phyloP scores from a whole-genome alignment of 2,797 vertebrate genomes.

The Alcedo quadribrachys region DNA sequence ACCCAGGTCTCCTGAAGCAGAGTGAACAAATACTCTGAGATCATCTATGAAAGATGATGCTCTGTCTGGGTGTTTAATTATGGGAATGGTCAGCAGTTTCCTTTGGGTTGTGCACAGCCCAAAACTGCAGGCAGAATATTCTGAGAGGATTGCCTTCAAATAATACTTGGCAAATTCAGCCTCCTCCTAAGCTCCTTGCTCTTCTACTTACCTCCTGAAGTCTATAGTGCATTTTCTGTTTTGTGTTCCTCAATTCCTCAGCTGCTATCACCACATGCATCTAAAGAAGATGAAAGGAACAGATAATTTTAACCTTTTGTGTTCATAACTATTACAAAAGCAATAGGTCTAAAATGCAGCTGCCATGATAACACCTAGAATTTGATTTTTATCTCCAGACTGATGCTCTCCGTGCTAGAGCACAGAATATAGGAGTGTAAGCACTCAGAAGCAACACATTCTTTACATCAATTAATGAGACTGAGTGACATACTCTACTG shows the following conservation, averaged over 20 bases:
- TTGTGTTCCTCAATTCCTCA: constrained; percentile 76
- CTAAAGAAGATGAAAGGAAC: constrained; percentile 56
- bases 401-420: not conserved
- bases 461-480: not conserved
- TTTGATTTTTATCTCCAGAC: not conserved
- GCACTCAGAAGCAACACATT: not conserved
- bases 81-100: not conserved
- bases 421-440: not conserved
- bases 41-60: not conserved
- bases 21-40: not conserved
- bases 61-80: not conserved
- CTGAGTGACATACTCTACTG: not conserved
- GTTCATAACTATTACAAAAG: not conserved
- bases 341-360: not conserved
- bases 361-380: not conserved
- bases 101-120: not conserved
- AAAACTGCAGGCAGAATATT: not conserved
- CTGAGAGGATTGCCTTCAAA: not conserved
- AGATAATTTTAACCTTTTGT: not conserved
- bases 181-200: not conserved
- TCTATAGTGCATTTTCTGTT: constrained; percentile 74
- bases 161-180: not conserved
- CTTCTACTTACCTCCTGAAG: constrained; percentile 76
- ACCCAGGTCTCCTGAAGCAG: not conserved
- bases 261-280: constrained; percentile 71